phyloP scores from a whole-genome alignment of 2,888 invertebrate species.

The Malthinus flaveolus region DNA sequence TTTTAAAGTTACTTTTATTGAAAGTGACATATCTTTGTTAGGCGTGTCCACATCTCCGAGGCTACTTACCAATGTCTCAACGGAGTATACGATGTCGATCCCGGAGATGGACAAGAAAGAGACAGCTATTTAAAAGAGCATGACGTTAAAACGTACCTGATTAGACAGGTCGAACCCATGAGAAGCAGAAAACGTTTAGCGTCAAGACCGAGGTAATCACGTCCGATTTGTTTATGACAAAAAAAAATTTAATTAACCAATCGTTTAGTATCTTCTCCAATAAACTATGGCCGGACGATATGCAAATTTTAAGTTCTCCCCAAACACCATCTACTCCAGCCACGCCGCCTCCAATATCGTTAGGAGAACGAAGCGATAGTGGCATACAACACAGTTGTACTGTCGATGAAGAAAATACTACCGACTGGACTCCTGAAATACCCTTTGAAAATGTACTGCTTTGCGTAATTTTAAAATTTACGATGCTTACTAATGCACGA shows the following conservation, averaged over 20 bases:
- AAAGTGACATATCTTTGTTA: slow-evolving; percentile 47
- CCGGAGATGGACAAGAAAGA: slow-evolving; percentile 83
- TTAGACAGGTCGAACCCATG: slow-evolving; percentile 79
- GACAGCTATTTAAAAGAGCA: slow-evolving; percentile 85
- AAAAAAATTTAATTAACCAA: background rate
- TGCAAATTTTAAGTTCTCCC: slow-evolving; percentile 44
- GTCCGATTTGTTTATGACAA: background rate
- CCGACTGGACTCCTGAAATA: slow-evolving; percentile 90
- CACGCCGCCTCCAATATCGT: slow-evolving; percentile 34
- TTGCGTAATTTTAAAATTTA: background rate
- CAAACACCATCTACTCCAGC: slow-evolving; percentile 52
- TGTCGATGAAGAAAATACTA: slow-evolving; percentile 73
- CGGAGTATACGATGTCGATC: slow-evolving; percentile 91
- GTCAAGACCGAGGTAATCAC: slow-evolving; percentile 54
- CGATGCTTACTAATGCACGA: background rate
- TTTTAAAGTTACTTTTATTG: too few species aligned
- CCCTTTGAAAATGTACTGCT: slow-evolving; percentile 83
- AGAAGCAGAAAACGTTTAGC: slow-evolving; percentile 58
- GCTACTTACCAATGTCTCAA: slow-evolving; percentile 84
- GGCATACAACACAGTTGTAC: slow-evolving; percentile 57
- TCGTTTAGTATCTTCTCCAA: slow-evolving; percentile 51
- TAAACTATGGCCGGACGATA: slow-evolving; percentile 52
- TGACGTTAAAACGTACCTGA: slow-evolving; percentile 85
- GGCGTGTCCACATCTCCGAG: slow-evolving; percentile 94
- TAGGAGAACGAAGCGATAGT: slow-evolving; percentile 52